A percentile compares a stretch with the other conserved stretches of the same genome.
Evolutionary conservation across 1,140 invertebrate genomes (phyloP).

Genomic region (Acromyrmex heyeri): DNA sequence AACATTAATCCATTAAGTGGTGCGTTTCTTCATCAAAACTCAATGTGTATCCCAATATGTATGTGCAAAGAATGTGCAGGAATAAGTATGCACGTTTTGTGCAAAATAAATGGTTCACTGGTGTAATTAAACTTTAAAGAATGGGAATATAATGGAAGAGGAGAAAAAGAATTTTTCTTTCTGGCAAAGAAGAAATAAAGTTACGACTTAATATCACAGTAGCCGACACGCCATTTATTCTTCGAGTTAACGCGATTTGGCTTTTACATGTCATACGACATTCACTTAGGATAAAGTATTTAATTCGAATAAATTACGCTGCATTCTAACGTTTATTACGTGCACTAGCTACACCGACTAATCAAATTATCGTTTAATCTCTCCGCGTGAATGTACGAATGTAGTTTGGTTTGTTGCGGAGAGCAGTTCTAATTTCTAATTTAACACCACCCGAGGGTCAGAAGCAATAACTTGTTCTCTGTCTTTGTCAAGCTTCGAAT

Average conservation of each 20-base stretch:
- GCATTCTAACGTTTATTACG: constrained; percentile 7
- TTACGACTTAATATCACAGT: background rate
- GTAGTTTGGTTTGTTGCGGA: constrained; percentile 4
- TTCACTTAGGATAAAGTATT: constrained; percentile 27
- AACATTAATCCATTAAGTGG: constrained; percentile 34
- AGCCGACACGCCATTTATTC: background rate
- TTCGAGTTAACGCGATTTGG: constrained; percentile 14
- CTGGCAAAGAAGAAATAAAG: background rate
- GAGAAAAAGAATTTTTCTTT: background rate
- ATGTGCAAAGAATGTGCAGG: background rate
- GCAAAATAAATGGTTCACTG: background rate
- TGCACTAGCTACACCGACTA: background rate
- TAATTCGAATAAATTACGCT: constrained; percentile 29
- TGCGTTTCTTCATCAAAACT: constrained; percentile 12
- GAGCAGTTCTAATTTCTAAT: constrained; percentile 34
- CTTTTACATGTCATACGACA: background rate
- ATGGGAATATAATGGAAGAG: background rate
- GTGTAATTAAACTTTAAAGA: background rate
- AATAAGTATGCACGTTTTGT: background rate
- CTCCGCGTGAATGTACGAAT: background rate
- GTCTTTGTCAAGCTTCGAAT: constrained; percentile 27
- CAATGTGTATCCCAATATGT: background rate
- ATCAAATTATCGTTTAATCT: constrained; percentile 38
- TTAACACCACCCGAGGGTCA: background rate
- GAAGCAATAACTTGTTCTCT: background rate